Conservation (phyloP, 2,113 vertebrate genomes). For the Sphyrna mokarran region DNA sequence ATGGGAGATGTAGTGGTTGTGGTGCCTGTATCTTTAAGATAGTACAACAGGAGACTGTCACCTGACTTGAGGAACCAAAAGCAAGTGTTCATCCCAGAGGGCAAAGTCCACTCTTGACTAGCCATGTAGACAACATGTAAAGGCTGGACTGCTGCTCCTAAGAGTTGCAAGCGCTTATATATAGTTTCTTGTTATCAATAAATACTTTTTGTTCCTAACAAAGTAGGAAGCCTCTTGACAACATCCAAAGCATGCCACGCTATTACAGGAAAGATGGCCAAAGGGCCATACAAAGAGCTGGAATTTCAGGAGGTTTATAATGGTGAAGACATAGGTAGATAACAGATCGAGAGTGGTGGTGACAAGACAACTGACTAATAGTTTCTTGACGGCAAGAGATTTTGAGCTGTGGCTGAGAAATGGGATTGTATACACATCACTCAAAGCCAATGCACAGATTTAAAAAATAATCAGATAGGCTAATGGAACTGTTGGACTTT, state of each 20-base stretch:
- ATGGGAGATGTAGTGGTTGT: neutral
- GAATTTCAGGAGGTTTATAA: neutral
- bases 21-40: too few species aligned
- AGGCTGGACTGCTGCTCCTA: too few species aligned
- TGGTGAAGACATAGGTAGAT: neutral
- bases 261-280: neutral
- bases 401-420: neutral
- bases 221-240: too few species aligned
- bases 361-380: neutral
- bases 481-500: neutral
- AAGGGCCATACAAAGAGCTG: neutral
- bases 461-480: neutral
- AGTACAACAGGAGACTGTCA: too few species aligned
- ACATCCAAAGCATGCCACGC: too few species aligned
- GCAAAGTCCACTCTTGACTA: too few species aligned
- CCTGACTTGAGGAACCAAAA: too few species aligned
- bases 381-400: neutral
- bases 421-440: neutral
- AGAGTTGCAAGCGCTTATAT: too few species aligned
- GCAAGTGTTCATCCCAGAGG: too few species aligned
- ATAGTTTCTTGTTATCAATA: too few species aligned
- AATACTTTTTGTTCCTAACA: too few species aligned
- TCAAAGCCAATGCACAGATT: neutral
- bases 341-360: neutral
- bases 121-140: too few species aligned